These are phyloP conservation scores for Noctua comes DNA, from an alignment of 2,888 invertebrate species.

Conservation along the genomic window DNA sequence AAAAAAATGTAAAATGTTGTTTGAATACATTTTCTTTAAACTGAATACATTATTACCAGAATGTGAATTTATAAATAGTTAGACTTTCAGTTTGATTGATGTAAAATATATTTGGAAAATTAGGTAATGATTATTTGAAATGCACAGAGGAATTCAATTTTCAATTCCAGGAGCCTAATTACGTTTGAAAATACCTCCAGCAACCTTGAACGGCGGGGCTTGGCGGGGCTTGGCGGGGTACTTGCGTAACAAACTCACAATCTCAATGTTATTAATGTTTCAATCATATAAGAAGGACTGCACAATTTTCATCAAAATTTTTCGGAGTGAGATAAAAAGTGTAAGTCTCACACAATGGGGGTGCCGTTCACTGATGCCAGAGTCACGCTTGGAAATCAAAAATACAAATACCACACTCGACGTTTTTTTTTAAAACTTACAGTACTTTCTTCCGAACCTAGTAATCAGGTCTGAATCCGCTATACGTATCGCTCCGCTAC, in stretches of 20 bases:
- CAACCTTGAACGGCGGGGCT: not conserved
- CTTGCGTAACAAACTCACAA: not conserved
- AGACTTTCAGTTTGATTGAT: not conserved
- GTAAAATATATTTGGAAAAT: not conserved
- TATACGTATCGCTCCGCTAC: not conserved
- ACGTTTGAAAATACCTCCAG: not conserved
- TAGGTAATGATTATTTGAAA: constrained; percentile 15
- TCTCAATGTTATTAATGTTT: not conserved
- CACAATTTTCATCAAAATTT: not conserved
- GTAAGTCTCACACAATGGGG: not conserved
- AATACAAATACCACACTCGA: not conserved
- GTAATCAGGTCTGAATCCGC: not conserved
- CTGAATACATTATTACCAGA: not conserved
- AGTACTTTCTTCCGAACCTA: not conserved
- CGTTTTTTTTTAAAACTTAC: not conserved
- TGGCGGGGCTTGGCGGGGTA: not conserved
- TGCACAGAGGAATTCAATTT: not conserved
- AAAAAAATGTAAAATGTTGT: not conserved
- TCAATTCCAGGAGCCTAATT: not conserved
- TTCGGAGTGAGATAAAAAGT: not conserved
- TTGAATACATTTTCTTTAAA: not conserved
- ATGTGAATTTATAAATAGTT: constrained; percentile 1
- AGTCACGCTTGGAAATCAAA: not conserved
- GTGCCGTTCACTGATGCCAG: not conserved
- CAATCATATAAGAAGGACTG: not conserved